Evolutionary conservation across 2,888 invertebrate species (phyloP).

Genomic region (Lasioglossum malachurum): DNA sequence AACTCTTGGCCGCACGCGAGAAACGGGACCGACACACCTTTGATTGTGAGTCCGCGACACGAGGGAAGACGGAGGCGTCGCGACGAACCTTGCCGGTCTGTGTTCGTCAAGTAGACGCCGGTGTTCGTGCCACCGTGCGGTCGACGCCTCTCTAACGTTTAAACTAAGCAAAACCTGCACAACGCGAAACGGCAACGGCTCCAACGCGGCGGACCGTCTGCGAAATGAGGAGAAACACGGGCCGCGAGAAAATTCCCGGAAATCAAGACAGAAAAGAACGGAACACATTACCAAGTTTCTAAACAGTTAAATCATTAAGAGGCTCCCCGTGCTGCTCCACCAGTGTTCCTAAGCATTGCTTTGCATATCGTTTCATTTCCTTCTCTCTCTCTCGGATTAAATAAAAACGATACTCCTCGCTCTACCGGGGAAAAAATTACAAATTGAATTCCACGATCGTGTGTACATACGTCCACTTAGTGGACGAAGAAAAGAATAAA

Average conservation of each 20-base stretch:
- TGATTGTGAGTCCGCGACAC: slow-evolving; percentile 5
- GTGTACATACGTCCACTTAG: too few species aligned
- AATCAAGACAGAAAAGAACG: slow-evolving; percentile 7
- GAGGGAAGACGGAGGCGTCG: slow-evolving; percentile 23
- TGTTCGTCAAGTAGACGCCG: slow-evolving; percentile 3
- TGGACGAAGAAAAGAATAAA: too few species aligned
- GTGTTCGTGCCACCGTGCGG: slow-evolving; percentile 12
- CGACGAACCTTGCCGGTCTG: slow-evolving; percentile 5
- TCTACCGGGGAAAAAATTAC: too few species aligned
- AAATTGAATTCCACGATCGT: background rate
- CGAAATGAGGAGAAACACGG: slow-evolving; percentile 8
- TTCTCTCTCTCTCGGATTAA: slow-evolving; percentile 1
- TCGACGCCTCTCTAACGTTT: slow-evolving; percentile 52
- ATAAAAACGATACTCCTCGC: slow-evolving; percentile 3
- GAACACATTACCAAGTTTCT: slow-evolving; percentile 26
- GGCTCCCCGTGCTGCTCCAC: background rate
- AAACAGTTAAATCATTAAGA: slow-evolving; percentile 48
- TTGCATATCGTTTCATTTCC: slow-evolving; percentile 37
- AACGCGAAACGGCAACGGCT: background rate
- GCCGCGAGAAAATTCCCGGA: slow-evolving; percentile 25
- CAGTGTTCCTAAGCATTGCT: slow-evolving; percentile 11
- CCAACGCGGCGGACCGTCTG: background rate
- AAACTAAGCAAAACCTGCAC: slow-evolving; percentile 5
- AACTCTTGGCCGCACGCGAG: slow-evolving; percentile 73
- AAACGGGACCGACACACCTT: slow-evolving; percentile 30